Percentiles rank a stretch among this genome's conserved stretches.
phyloP scores from a whole-genome alignment of 1,140 invertebrate genomes.

The Dreissena rostriformis region DNA sequence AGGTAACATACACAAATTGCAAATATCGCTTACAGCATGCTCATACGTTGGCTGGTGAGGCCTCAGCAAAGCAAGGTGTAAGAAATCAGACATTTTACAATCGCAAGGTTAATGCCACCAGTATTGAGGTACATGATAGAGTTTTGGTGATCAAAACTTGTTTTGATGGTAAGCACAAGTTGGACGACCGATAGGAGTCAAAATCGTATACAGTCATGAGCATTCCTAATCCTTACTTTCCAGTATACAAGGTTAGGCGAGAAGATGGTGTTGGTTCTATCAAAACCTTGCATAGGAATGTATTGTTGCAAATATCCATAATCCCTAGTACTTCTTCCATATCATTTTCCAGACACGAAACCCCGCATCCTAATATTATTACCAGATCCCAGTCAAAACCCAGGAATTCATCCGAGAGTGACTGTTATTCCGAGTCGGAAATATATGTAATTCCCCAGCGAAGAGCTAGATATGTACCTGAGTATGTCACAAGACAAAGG shows the following conservation, averaged over 20 bases:
- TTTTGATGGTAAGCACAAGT: slow-evolving; percentile 16
- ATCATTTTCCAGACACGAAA: neutral
- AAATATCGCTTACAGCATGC: neutral
- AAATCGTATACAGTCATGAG: neutral
- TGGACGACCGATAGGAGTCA: slow-evolving; percentile 16
- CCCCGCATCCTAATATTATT: neutral
- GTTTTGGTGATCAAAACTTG: slow-evolving; percentile 8
- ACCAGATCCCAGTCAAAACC: neutral
- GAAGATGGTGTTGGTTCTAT: slow-evolving; percentile 10
- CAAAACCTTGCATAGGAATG: slow-evolving; percentile 4
- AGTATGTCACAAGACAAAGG: no score
- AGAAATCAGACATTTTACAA: neutral
- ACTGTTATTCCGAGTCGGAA: neutral
- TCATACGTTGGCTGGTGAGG: neutral
- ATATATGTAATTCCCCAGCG: neutral
- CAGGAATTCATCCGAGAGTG: neutral
- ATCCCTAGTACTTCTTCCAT: neutral
- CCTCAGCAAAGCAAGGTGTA: neutral
- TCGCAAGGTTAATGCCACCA: neutral
- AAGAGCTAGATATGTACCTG: no score
- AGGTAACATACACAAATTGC: neutral
- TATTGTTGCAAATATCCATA: neutral
- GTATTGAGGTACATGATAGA: slow-evolving; percentile 12
- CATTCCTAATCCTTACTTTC: slow-evolving; percentile 4
- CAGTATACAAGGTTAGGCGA: neutral